Percentiles rank a stretch among this genome's conserved stretches.
Evolutionary conservation across 2,888 invertebrate genomes (phyloP).

Genomic region (Ectropis crepuscularia): DNA sequence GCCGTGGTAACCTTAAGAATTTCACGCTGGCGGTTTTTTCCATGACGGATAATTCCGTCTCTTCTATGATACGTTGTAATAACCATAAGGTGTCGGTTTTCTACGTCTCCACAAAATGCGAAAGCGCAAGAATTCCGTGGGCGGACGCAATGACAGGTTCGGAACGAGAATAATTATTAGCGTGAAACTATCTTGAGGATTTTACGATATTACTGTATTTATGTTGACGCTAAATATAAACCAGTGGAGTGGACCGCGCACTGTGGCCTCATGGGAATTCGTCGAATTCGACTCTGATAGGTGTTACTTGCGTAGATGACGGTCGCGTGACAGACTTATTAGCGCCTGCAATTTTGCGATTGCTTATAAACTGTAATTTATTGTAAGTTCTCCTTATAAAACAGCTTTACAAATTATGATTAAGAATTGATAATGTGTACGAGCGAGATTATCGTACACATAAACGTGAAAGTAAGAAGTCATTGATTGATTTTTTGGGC

Average conservation of each 20-base stretch:
- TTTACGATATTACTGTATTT: constrained; percentile 49
- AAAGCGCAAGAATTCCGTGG: constrained; percentile 48
- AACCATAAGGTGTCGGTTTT: constrained; percentile 33
- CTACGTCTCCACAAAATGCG: constrained; percentile 35
- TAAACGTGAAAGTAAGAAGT: too few species aligned
- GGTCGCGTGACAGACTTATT: constrained; percentile 23
- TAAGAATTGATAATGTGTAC: too few species aligned
- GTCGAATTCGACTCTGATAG: constrained; percentile 27
- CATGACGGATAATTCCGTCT: constrained; percentile 38
- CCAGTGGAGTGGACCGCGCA: constrained; percentile 33
- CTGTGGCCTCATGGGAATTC: constrained; percentile 35
- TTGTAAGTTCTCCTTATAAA: not conserved
- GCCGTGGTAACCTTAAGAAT: constrained; percentile 25
- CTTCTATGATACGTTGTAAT: constrained; percentile 29
- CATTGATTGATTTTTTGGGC: too few species aligned
- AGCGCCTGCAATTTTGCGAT: constrained; percentile 15
- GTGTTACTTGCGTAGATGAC: constrained; percentile 27
- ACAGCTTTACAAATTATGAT: too few species aligned
- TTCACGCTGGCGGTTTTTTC: constrained; percentile 42
- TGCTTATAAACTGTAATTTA: constrained; percentile 17
- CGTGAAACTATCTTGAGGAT: constrained; percentile 45
- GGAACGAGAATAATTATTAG: constrained; percentile 47
- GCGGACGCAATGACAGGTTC: constrained; percentile 48
- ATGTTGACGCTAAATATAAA: constrained; percentile 45
- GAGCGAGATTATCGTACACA: too few species aligned